Base-by-base conservation (phyloP, 2,888 invertebrate genomes). In the Drepanosiphum platanoidis region DNA sequence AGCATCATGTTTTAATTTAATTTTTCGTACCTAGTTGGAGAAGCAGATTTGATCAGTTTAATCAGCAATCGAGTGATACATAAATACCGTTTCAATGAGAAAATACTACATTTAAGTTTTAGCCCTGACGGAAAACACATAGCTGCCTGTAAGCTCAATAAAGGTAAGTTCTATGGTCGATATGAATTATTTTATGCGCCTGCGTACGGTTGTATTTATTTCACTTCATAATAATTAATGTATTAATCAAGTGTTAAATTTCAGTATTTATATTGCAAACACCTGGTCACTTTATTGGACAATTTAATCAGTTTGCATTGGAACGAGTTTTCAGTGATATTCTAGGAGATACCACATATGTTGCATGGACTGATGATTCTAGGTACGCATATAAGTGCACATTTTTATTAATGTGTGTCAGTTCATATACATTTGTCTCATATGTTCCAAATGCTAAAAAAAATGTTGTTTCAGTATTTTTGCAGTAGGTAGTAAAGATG, bases 281-380 rank as follows among this genome's bases (percentile, higher is more conserved):
- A 1, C 97, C 98, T 0, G 94, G 95, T 22, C 92, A 93, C 86
- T 93, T 94, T 89, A 93, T 93, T 0, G 95, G 95, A 13, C 94
- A 96, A 89, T 97, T 94, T 89, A 96, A 96, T 90, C 95, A 97
- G 0, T 98, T 99, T 89, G 91, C 94, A 18, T 93, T 98, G 92
- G 94, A 95, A 88, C 91, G 94, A 86, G 94, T 95, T 0, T 97
- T 95, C 89, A 93, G 94, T 88, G 95, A 95, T 74, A 93, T 96
- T 1, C 93, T 93, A 86, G 97, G 97, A 89, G 95, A 95, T 87
- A 94, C 96, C 0, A 95, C 95, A 0, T 96, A 94, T 89, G 89
- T 99, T 4, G 95, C 96, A 89, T 99, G 99, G 99, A 96, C 97
- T 0, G 91, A 92, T 32, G 98, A 99, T 90, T 98, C 98, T 0